These are phyloP conservation scores for Platyrinchus mystaceus DNA, from an alignment of 2,797 vertebrate genomes.

Conservation along the genomic window DNA sequence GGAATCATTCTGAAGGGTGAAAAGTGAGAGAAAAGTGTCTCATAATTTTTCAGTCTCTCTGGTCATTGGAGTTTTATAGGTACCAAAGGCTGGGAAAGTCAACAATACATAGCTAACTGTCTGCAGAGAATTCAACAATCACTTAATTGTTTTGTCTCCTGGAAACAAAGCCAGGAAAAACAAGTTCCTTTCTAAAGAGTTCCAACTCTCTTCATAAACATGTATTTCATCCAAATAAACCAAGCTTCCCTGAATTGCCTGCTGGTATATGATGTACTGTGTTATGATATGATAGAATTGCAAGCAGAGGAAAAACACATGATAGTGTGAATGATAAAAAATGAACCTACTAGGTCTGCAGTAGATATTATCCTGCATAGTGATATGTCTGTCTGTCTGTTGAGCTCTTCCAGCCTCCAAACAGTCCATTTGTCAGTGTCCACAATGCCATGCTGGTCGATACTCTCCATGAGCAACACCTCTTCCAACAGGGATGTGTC, in stretches of 20 bases:
- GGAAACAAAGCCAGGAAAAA: neutral
- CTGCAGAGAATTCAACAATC: neutral
- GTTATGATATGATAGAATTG: neutral
- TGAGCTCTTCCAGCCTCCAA: neutral
- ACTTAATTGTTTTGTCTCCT: neutral
- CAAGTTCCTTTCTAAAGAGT: neutral
- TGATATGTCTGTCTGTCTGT: neutral
- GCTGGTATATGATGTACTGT: neutral
- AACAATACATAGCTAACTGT: neutral
- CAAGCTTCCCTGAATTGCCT: neutral
- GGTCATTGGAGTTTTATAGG: neutral
- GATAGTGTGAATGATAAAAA: neutral
- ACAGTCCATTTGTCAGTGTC: neutral
- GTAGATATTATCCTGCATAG: neutral
- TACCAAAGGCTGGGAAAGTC: neutral
- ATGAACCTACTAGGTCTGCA: neutral
- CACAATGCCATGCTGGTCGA: neutral
- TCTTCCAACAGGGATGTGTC: neutral
- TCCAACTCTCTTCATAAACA: neutral
- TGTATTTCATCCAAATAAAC: neutral
- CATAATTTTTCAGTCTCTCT: neutral
- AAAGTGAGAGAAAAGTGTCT: neutral
- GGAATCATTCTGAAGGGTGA: neutral
- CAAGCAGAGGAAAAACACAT: neutral
- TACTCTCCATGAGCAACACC: neutral